A percentile compares a stretch with the other conserved stretches of the same genome.
phyloP scores from a whole-genome alignment of 1,140 invertebrate species.

The Mylabris phalerata region DNA sequence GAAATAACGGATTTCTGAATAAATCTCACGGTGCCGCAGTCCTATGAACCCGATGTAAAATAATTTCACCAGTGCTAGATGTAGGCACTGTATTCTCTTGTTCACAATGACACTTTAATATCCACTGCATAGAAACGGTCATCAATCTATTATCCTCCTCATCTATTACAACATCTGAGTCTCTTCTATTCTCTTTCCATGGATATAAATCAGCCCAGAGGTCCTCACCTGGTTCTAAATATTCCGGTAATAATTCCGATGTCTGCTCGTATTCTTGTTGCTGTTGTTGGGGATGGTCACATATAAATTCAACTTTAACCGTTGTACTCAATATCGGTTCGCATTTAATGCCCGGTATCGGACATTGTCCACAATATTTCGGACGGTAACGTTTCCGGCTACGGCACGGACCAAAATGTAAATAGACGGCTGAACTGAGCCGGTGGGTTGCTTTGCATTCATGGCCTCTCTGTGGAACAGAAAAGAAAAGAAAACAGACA shows the following conservation, averaged over 20 bases:
- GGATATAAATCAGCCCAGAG: constrained; percentile 32
- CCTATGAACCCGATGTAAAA: constrained; percentile 38
- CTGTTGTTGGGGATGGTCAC: constrained; percentile 23
- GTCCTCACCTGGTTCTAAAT: constrained; percentile 34
- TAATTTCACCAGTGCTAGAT: constrained; percentile 21
- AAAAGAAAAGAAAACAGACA: not conserved
- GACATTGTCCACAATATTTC: constrained; percentile 56
- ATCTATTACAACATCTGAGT: constrained; percentile 6
- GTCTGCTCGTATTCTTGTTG: constrained; percentile 3
- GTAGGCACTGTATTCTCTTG: constrained; percentile 12
- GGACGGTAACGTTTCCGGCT: constrained; percentile 55
- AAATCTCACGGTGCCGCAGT: constrained; percentile 29
- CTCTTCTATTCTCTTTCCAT: constrained; percentile 15
- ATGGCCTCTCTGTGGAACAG: constrained; percentile 49
- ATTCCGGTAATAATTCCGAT: constrained; percentile 32
- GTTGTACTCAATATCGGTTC: constrained; percentile 52
- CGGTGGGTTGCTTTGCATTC: constrained; percentile 59
- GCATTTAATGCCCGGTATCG: constrained; percentile 48
- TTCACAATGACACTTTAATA: constrained; percentile 37
- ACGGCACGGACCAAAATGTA: constrained; percentile 55
- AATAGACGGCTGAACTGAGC: constrained; percentile 44
- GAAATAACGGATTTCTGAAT: not conserved
- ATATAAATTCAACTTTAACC: constrained; percentile 46
- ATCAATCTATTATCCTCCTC: constrained; percentile 19
- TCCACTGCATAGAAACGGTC: constrained; percentile 37